A percentile compares a stretch with the other conserved stretches of the same genome.
These are phyloP conservation scores for Taenioides sp. DNA, from an alignment of 2,797 vertebrate genomes.

Conservation along the genomic window DNA sequence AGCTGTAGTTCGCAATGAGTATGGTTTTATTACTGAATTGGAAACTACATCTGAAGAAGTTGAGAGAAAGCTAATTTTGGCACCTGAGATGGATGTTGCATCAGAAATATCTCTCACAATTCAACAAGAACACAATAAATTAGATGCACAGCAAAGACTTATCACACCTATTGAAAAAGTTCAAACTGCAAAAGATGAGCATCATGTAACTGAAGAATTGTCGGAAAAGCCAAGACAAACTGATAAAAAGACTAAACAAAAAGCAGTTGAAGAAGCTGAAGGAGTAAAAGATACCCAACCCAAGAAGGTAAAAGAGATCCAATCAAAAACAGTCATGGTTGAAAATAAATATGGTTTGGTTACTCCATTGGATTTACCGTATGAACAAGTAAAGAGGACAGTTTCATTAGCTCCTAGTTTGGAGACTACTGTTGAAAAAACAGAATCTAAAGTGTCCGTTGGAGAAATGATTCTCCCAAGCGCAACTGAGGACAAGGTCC, in stretches of 20 bases:
- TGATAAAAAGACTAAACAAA: neutral
- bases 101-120: neutral
- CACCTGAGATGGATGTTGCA: constrained; percentile 35
- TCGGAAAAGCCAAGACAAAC: neutral
- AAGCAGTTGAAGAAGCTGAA: neutral
- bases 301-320: neutral
- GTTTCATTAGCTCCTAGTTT: constrained; percentile 27
- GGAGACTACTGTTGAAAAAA: constrained; percentile 19
- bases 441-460: neutral
- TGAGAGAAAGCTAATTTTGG: constrained; percentile 13
- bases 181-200: neutral
- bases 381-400: constrained; percentile 14
- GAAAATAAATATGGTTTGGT: neutral
- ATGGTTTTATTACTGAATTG: neutral
- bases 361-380: constrained; percentile 13
- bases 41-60: constrained; percentile 18
- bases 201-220: neutral
- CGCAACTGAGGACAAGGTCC: neutral
- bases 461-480: neutral
- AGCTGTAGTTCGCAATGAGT: neutral
- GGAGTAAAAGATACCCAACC: too few relatives aligned
- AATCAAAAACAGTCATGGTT: constrained; percentile 4
- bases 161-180: neutral
- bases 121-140: constrained; percentile 1
- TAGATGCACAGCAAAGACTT: neutral